Base-by-base conservation (phyloP, 2,888 invertebrate genomes). In the Drosophila neoperkinsi region DNA sequence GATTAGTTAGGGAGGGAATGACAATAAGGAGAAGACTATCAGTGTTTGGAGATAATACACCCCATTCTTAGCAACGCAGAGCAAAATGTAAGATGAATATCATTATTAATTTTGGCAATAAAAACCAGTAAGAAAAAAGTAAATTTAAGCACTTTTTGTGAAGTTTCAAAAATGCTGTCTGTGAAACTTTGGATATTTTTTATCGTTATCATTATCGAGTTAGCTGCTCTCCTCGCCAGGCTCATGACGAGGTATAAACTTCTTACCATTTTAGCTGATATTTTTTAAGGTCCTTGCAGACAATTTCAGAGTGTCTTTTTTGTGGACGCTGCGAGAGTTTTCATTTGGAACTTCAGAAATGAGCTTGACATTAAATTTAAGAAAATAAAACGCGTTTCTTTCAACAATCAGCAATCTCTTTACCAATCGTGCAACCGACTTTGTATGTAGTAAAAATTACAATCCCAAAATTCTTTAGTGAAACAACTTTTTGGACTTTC, bases 351-450 rank as follows among this genome's bases (percentile, higher is more conserved):
- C 9, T 28, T 46, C 21, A 2, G 46, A 16, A 46, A 25, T 46
- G 4, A 46, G 16, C 2, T 46, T 46, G 18, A 16, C 16, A 46
- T 21, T 28, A 21, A 46, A 16, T 16, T 46, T 2, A 46, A 4
- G 46, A 25, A 46, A 46, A 46, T 46, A 2, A 16, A 46, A 46
- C 46, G 4, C 16, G 16, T 25, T 21, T 46, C 1, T 9, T 46
- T 4, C 21, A 46, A 9, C 21, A 46, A 67, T 50, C 60, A 56
- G 41, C 28, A n/a, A 31, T 31, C 36, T 53, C 38, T 69, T 61
- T 36, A 31, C 34, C 69, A 61, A 74, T 68, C 38, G 38, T 38
- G 25, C 50, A 46, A 59, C 41, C 68, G 30, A 74, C 67, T 73
- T 43, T 46, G 46, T 53, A 49, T 53, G 49, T 25, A 62, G 49